Base-by-base conservation (phyloP, 1,140 invertebrate species). In the Antheraea pernyi region DNA sequence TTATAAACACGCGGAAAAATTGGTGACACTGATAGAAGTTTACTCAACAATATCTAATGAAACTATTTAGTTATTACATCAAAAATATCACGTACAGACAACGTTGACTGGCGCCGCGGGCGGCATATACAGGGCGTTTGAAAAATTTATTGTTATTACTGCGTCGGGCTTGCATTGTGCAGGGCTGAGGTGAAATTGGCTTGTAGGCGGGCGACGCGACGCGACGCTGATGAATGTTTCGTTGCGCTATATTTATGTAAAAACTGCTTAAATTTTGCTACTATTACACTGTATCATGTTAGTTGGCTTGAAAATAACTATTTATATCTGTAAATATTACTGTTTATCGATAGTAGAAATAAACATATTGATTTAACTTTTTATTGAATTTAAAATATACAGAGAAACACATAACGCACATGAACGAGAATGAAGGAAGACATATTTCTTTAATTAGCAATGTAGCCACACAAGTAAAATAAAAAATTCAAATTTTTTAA, bases 51-150 rank as follows among this genome's bases (percentile, higher is more conserved):
- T 2, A 16, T 53, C 0, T 69, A 63, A 69, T 62, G 60, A 65
- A 75, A 69, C 70, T 62, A 46, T 48, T 66, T 22, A 65, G 63
- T 70, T 71, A 67, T 74, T 72, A 74, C 66, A 62, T 75, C 70
- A 75, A 71, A 72, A 72, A 77, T 75, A 74, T 72, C 76, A 75
- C 73, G 69, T 77, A 68, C 61, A 64, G 60, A 39, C 59, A 59
- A 63, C 68, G 59, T 22, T 59, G 67, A 68, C 61, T 60, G 19
- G 63, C 68, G 70, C 74, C 69, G 58, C 70, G 66, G 74, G 74
- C 70, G 48, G 37, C 59, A 39, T 66, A 62, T 72, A 72, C 71
- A 75, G 74, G 70, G 68, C 71, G 71, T 69, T 67, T 68, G 63
- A 59, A 63, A 73, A 70, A 73, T 73, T 68, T 73, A 73, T 70